A percentile compares a stretch with the other conserved stretches of the same genome.
phyloP scores from a whole-genome alignment of 1,140 invertebrate species.

The Anoplophora glabripennis region DNA sequence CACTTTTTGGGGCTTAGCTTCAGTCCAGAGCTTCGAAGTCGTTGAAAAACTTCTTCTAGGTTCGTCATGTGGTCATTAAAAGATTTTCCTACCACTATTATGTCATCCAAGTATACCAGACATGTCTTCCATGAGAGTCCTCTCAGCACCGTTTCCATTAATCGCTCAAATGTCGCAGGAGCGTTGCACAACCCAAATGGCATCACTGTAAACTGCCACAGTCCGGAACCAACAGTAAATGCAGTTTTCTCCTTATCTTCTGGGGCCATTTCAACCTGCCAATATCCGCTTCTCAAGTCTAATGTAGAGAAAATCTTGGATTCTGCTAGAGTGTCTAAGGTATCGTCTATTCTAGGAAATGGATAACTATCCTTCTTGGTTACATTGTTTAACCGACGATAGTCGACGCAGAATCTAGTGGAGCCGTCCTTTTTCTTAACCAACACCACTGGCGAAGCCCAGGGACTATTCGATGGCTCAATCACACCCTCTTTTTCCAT shows the following conservation, averaged over 20 bases:
- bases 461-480: too few species aligned
- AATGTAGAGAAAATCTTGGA: conserved; percentile 48
- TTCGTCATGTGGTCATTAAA: conserved; percentile 46
- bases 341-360: too few species aligned
- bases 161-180: conserved; percentile 30
- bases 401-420: too few species aligned
- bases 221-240: conserved; percentile 21
- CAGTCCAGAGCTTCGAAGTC: conserved; percentile 39
- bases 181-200: conserved; percentile 47
- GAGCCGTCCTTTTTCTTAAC: too few species aligned
- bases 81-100: conserved; percentile 41
- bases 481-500: too few species aligned
- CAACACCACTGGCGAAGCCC: too few species aligned
- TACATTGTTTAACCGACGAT: too few species aligned
- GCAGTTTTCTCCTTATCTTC: conserved; percentile 36
- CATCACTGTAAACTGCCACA: conserved; percentile 43
- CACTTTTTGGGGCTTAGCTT: conserved; percentile 46
- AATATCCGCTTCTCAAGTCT: conserved; percentile 41
- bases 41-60: conserved; percentile 43
- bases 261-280: conserved; percentile 24
- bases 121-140: conserved; percentile 19
- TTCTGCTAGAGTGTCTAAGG: too few species aligned
- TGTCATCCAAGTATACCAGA: conserved; percentile 50
- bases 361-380: too few species aligned
- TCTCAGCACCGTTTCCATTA: conserved; percentile 25